These are phyloP conservation scores for Hippoglossus hippoglossus DNA, from an alignment of 2,797 vertebrate species.

Conservation along the genomic window DNA sequence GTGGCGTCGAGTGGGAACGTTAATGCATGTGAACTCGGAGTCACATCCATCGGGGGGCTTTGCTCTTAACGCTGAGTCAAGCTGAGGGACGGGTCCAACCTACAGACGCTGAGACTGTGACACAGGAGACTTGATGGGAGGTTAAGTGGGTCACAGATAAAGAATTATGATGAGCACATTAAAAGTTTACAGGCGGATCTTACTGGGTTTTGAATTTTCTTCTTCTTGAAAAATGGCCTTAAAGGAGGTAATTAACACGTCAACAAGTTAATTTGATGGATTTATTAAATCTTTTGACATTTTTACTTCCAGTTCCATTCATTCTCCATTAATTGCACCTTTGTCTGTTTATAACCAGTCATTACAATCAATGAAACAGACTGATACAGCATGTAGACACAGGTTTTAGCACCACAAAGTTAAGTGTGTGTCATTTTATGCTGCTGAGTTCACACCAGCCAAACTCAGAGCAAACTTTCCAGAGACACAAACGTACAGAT, in stretches of 20 bases:
- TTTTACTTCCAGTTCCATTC: too few species aligned
- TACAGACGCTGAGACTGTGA: conserved; percentile 11
- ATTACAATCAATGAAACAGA: too few species aligned
- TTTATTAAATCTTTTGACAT: too few species aligned
- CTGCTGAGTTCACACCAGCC: conserved; percentile 31
- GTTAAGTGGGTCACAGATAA: background rate
- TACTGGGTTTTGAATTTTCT: background rate
- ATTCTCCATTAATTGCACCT: too few species aligned
- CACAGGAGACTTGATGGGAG: background rate
- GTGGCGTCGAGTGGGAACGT: conserved; percentile 21
- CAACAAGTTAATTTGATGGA: too few species aligned
- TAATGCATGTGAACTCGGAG: conserved; percentile 61
- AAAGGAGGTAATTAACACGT: too few species aligned
- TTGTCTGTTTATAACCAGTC: too few species aligned
- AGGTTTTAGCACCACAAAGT: too few species aligned
- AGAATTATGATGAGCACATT: conserved; percentile 13
- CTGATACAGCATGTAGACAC: too few species aligned
- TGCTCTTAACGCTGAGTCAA: conserved; percentile 25
- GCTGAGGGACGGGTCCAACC: conserved; percentile 18
- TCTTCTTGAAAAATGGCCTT: too few species aligned
- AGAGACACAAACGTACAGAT: conserved; percentile 18
- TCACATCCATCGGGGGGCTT: conserved; percentile 48
- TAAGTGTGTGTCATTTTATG: conserved; percentile 9
- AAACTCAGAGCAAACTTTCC: conserved; percentile 38
- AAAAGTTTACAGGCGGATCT: conserved; percentile 4